Base-by-base conservation (phyloP, 2,888 invertebrate species). In the Volucella bombylans region DNA sequence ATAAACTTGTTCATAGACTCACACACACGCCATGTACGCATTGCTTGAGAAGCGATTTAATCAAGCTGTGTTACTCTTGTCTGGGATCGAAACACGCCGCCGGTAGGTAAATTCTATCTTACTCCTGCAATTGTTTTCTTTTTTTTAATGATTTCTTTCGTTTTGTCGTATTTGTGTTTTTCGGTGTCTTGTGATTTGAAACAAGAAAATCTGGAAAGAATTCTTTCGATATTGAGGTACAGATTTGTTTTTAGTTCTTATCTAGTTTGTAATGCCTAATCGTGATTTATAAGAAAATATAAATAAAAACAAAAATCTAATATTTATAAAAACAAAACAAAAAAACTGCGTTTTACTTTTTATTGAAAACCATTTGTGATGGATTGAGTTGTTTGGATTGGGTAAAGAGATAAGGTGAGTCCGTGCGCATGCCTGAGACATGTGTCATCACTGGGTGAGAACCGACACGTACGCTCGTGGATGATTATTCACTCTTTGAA, bases 41-140 rank as follows among this genome's bases (percentile, higher is more conserved):
- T 71, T 81, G 72, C 81, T 83, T 83, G 78, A 83, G 69, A 79
- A 78, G 72, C 73, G 72, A 77, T 76, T 31, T 43, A 59, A 73
- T 79, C 82, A 79, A 79, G 85, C 81, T 85, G 81, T 81, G 81
- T 76, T 52, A 67, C 71, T 65, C 76, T 18, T 59, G 62, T 61
- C 31, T 76, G 62, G 85, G 81, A 85, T 71, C 61, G 59, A 83
- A 69, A 82, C 64, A 55, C 38, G 10, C 59, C 59, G 73, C 79
- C 57, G 85, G 85, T 85, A 85, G 85, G 85, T 85, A 85, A 68
- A 76, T 31, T 72, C 85, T 85, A 85, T 85, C 85, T 43, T 31
- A 81, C 85, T 85, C 85, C 85, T 85, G 57, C 85, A 85, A 72
- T 52, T 76, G 39, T 59, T 79, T 52, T 65, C 14, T 1, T n/a